These are phyloP conservation scores for Hipposideros larvatus DNA, from an alignment of 2,797 vertebrate species.

Conservation along the genomic window DNA sequence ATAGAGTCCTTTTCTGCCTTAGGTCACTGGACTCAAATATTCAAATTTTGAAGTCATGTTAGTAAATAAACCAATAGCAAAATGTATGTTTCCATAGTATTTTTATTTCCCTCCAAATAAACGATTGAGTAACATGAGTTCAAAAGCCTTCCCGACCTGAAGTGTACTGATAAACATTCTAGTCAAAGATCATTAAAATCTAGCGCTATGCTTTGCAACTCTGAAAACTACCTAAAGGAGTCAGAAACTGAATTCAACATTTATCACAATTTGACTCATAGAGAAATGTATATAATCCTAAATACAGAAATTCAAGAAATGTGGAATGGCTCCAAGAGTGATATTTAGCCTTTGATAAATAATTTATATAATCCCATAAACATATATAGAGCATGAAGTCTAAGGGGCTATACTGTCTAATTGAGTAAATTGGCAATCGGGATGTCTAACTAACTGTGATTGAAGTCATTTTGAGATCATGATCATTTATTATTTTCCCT, in stretches of 20 bases:
- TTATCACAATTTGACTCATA: constrained; percentile 57
- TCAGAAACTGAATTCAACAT: constrained; percentile 38
- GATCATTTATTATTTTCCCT: constrained; percentile 3
- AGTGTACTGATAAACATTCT: constrained; percentile 22
- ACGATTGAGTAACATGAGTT: constrained; percentile 27
- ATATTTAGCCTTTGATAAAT: constrained; percentile 54
- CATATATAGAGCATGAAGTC: neutral
- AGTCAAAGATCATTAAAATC: constrained; percentile 39
- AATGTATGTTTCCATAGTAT: neutral
- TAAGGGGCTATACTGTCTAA: constrained; percentile 12
- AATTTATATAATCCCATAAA: neutral
- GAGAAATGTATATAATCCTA: constrained; percentile 38
- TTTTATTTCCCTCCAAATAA: constrained; percentile 45
- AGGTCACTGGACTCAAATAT: neutral
- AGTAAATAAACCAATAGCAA: constrained; percentile 54
- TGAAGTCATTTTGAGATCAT: constrained; percentile 27
- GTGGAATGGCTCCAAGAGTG: constrained; percentile 22
- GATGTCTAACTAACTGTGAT: neutral
- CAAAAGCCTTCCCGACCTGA: constrained; percentile 41
- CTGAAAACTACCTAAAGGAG: constrained; percentile 15
- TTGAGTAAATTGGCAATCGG: constrained; percentile 34
- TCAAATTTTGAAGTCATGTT: constrained; percentile 5
- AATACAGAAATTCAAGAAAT: constrained; percentile 24
- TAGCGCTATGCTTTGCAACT: neutral
- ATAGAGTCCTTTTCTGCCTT: neutral